Evolutionary conservation across 2,113 vertebrate genomes (phyloP).

Genomic region (Indicator maculatus): DNA sequence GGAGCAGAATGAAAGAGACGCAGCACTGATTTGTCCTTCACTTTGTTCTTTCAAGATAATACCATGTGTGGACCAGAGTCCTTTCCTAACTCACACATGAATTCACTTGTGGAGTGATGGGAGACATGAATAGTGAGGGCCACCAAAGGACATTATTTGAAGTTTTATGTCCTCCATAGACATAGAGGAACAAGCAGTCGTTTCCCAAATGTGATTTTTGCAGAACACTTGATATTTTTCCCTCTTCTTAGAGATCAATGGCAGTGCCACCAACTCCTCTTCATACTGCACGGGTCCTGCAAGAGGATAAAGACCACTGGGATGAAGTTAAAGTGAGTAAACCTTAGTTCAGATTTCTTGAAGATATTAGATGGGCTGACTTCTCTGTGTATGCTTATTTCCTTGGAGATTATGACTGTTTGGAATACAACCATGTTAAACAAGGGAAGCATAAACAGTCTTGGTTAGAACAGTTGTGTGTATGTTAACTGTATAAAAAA

Average conservation of each 20-base stretch:
- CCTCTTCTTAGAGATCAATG: slow-evolving; percentile 86
- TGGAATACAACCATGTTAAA: neutral
- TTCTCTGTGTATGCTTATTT: neutral
- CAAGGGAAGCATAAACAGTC: neutral
- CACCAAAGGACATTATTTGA: neutral
- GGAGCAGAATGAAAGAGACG: neutral
- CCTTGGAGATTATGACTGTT: neutral
- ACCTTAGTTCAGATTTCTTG: neutral
- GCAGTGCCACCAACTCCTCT: slow-evolving; percentile 93
- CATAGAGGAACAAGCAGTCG: neutral
- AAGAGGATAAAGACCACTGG: slow-evolving; percentile 95
- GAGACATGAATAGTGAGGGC: neutral
- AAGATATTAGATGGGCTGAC: neutral
- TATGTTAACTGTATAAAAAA: neutral
- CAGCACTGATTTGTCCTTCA: neutral
- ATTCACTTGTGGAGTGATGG: neutral
- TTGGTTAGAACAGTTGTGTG: neutral
- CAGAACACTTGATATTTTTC: neutral
- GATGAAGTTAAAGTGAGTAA: slow-evolving; percentile 95
- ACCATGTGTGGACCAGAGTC: neutral
- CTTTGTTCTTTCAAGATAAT: neutral
- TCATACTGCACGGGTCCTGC: slow-evolving; percentile 92
- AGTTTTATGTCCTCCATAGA: neutral
- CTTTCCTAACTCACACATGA: neutral
- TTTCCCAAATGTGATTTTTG: neutral